Base-by-base conservation (phyloP, 2,797 vertebrate species). In the Perodicticus potto region DNA sequence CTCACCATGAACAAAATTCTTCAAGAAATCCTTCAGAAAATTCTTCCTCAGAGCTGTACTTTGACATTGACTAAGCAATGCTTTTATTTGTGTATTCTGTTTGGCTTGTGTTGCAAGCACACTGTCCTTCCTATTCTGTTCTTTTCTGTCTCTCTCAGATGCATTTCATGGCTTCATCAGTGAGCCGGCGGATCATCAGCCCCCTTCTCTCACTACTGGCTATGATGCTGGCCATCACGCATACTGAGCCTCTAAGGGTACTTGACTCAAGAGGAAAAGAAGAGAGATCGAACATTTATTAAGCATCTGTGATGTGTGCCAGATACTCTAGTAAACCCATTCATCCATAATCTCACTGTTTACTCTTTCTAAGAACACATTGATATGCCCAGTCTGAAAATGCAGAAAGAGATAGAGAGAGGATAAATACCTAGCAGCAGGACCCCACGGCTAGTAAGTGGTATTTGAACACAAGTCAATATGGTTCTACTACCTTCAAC, bases 21-120 rank as follows among this genome's bases (percentile, higher is more conserved):
- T 93, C 69, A 70, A 49, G 25, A 88, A 87, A 83, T 83, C 17
- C 40, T 83, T 95, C 63, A 89, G 63, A 82, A 85, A 94, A 83
- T 65, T 80, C 61, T 57, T 94, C 72, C 20, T 88, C 8, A 20
- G 22, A 12, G 17, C 85, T 84, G 32, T 67, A 53, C 43, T 55
- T 78, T 93, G 83, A 86, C 53, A 73, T 7, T 80, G 76, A 92
- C 61, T 29, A 17, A 40, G 34, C 7, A 45, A 55, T 32, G 27
- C 34, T 91, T 83, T 87, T 69, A 19, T 70, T 34, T 45, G 65
- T 80, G 67, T 65, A 57, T 81, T 86, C 29, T 65, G 7, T 80
- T 65, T 90, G 67, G 53, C 86, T 87, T 57, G 20, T 23, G 16
- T 53, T 34, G n/a, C 81, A 83, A 95, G 61, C n/a, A 59, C 49